phyloP scores from a whole-genome alignment of 1,140 invertebrate species.

The Neodiprion lecontei region DNA sequence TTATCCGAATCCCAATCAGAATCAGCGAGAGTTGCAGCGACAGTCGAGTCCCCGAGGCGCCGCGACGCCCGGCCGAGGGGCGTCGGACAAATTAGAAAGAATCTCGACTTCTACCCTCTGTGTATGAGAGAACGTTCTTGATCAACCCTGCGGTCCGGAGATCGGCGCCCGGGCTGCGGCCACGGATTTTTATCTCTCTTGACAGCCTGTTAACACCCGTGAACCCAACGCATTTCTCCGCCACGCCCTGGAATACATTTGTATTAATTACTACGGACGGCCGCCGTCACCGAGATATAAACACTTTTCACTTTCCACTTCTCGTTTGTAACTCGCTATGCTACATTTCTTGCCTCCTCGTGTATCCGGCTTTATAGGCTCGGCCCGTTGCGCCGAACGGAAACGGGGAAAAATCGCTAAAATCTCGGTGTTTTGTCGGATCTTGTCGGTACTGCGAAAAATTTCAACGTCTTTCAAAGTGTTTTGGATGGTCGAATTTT shows the following conservation, averaged over 20 bases:
- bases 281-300: neutral
- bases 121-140: conserved; percentile 46
- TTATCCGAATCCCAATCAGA: conserved; percentile 35
- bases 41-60: neutral
- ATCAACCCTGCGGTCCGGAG: neutral
- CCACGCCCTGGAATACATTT: conserved; percentile 5
- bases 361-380: too few species aligned
- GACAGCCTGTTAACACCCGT: neutral
- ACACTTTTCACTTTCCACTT: conserved; percentile 3
- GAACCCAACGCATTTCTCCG: neutral
- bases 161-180: neutral
- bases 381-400: too few species aligned
- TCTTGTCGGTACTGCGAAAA: too few species aligned
- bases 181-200: neutral
- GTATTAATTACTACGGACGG: neutral
- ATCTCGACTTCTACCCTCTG: conserved; percentile 32
- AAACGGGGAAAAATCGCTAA: too few species aligned
- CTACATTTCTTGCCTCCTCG: neutral
- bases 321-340: neutral
- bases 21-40: conserved; percentile 20
- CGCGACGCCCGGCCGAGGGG: neutral
- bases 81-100: conserved; percentile 44
- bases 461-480: too few species aligned
- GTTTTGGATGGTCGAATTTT: too few species aligned
- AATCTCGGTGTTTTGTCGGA: too few species aligned